Base-by-base conservation (phyloP, 2,888 invertebrate species). In the Epirrhoe tristata region DNA sequence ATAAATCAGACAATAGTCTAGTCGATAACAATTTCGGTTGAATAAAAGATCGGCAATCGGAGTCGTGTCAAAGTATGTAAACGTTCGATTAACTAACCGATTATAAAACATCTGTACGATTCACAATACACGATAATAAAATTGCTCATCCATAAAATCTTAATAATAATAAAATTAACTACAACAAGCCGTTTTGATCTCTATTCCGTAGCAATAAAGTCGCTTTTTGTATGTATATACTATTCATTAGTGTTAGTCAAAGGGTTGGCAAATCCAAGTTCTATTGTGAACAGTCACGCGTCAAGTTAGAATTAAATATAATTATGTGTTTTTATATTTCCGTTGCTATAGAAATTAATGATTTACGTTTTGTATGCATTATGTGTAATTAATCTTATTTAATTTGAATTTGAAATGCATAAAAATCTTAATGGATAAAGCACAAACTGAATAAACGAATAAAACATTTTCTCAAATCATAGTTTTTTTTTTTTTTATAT, bases 201-300 rank as follows among this genome's bases (percentile, higher is more conserved):
- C 63, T 83, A 84, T 71, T 2, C 0, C 4, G 6, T 8, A 16
- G 0, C 0, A 0, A 0, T 31, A 82, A 87, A 75, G 80, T 83
- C 77, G 71, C 65, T 71, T 67, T 74, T 81, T 51, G 67, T 10
- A 36, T 69, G 67, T 48, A 14, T 63, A 52, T 39, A 64, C 7
- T 84, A 88, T 90, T 91, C 91, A 91, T 90, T 91, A 91, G 87
- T 83, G 80, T 80, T 79, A 85, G 86, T 89, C 85, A 93, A 93
- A 92, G 93, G 93, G 93, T 93, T 93, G 87, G 92, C 93, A 93
- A 93, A 93, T 93, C 93, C 91, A 84, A 86, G 74, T 85, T 82
- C 86, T 89, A 91, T 92, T 92, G 92, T 93, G 85, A 82, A 87
- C 79, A 87, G 92, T 92, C 93, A 93, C 93, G 93, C 91, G 90